Evolutionary conservation across 2,888 invertebrate species (phyloP).

Genomic region (Chalcis sispes): DNA sequence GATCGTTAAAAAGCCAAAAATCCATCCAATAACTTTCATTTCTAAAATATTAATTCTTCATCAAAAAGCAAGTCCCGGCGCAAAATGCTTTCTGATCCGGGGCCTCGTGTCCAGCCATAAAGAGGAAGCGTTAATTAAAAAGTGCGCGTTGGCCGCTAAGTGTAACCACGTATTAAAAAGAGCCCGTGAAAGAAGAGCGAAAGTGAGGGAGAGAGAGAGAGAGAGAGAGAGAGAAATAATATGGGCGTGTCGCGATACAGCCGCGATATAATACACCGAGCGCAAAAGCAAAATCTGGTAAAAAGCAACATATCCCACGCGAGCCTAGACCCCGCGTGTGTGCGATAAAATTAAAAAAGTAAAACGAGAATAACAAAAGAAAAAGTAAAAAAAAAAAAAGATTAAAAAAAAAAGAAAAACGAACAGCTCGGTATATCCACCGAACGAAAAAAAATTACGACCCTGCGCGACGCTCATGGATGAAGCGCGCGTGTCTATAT

Average conservation of each 20-base stretch:
- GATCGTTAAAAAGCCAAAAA: too few relatives aligned
- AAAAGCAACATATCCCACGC: too few relatives aligned
- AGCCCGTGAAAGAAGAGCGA: too few relatives aligned
- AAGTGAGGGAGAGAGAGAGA: too few relatives aligned
- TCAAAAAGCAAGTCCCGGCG: background rate
- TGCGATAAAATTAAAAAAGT: too few relatives aligned
- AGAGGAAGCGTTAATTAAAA: constrained; percentile 53
- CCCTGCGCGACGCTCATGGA: background rate
- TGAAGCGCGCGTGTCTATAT: too few relatives aligned
- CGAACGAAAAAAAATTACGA: background rate
- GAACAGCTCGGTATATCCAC: too few relatives aligned
- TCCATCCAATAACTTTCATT: too few relatives aligned
- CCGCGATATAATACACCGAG: constrained; percentile 36
- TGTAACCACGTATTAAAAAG: constrained; percentile 47
- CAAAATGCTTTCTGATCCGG: background rate
- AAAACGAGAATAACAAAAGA: too few relatives aligned
- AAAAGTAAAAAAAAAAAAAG: too few relatives aligned
- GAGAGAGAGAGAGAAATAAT: background rate
- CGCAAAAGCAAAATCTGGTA: constrained; percentile 28
- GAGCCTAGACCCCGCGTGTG: too few relatives aligned
- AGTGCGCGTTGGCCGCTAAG: constrained; percentile 33
- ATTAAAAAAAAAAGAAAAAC: too few relatives aligned
- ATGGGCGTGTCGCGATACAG: constrained; percentile 52
- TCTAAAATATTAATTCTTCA: constrained; percentile 22
- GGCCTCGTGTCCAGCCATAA: constrained; percentile 10